Evolutionary conservation across 2,888 invertebrate species (phyloP), one percentile per base, ranked within the genome.

Genomic region (Xiphydria camelus): DNA sequence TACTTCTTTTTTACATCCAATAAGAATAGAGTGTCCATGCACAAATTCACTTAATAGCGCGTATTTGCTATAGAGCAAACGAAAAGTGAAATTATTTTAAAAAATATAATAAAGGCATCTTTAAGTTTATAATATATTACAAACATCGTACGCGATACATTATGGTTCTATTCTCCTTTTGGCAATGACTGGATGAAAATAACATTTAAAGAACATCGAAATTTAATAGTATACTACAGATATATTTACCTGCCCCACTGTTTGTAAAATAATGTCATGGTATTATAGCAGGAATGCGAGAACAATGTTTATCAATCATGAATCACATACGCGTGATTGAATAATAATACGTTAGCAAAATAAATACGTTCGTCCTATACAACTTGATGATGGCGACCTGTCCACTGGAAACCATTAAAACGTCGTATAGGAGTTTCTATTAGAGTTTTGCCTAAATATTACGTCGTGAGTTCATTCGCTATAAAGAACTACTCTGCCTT

Each of bases 371-470:
- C 12, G 35, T 53, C 45, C 51, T 49, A 57, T 57, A 57, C 54
- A 56, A 55, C 53, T 64, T 59, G 29, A 45, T 50, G 49, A 64
- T 62, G 45, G 47, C 46, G 41, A 45, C 49, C 57, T 60, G 62
- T 66, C 64, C 63, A 69, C 67, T 47, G 52, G 47, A 52, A 36
- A 53, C 21, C 55, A 61, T 60, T 41, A 46, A 52, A 51, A 59
- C 64, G 53, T 55, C 45, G 39, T 59, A 58, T 61, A 55, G 55
- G 45, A 39, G 9, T 23, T 23, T 23, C 23, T n/a, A n/a, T 7
- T 23, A n/a, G 23, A n/a, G 7, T 23, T 23, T 23, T 23, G 23
- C 23, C 7, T 23, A 23, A 23, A 23, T n/a, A 7, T 23, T 7
- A 23, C 23, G 23, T n/a, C 23, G 23, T n/a, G 23, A 23, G n/a